A percentile compares a stretch with the other conserved stretches of the same genome.
These are phyloP conservation scores for Calyptomena viridis DNA, from an alignment of 2,113 vertebrate species.

Conservation along the genomic window DNA sequence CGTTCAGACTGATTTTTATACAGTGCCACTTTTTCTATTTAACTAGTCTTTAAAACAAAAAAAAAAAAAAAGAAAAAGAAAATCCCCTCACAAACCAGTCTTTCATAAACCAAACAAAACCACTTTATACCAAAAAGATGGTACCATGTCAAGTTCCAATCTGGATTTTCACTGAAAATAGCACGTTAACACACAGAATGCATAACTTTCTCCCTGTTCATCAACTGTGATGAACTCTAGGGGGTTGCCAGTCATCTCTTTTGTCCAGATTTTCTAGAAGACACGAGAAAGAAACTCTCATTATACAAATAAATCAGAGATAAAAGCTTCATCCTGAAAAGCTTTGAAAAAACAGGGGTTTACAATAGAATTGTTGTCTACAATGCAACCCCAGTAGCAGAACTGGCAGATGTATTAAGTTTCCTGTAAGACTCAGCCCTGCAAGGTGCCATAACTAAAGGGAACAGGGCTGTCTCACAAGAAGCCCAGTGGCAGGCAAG, in stretches of 20 bases:
- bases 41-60: background rate
- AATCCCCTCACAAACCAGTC: background rate
- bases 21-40: background rate
- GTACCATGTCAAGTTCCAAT: background rate
- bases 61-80: accelerated
- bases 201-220: background rate
- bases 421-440: background rate
- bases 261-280: background rate
- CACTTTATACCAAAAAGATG: background rate
- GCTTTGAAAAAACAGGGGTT: background rate
- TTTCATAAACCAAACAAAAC: conserved; percentile 12
- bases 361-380: background rate
- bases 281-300: background rate
- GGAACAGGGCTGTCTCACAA: background rate
- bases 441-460: background rate
- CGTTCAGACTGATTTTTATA: background rate
- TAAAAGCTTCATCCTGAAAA: background rate
- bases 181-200: background rate
- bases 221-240: background rate
- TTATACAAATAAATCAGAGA: background rate
- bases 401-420: background rate
- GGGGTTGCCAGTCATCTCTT: background rate
- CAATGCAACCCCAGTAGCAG: background rate
- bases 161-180: background rate
- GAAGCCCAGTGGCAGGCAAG: background rate